phyloP scores from a whole-genome alignment of 2,888 invertebrate genomes.

The Drosophila siamana region DNA sequence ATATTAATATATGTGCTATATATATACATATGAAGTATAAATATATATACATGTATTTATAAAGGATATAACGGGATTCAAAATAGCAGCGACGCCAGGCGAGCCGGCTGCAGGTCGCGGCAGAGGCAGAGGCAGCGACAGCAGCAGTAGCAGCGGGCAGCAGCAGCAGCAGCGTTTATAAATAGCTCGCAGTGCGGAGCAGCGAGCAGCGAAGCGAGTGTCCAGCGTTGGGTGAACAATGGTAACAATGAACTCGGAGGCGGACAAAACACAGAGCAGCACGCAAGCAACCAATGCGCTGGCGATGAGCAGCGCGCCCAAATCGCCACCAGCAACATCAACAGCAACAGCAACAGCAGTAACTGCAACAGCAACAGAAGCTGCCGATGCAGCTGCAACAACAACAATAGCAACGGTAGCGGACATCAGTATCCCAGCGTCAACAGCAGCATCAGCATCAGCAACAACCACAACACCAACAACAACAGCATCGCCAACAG shows the following conservation, averaged over 20 bases:
- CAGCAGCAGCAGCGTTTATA: slow-evolving; percentile 29
- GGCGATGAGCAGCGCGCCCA: slow-evolving; percentile 68
- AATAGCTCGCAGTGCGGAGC: slow-evolving; percentile 43
- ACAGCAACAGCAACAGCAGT: slow-evolving; percentile 2
- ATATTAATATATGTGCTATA: slow-evolving; percentile 15
- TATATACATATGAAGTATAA: not conserved
- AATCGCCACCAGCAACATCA: slow-evolving; percentile 46
- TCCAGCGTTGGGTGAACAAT: slow-evolving; percentile 65
- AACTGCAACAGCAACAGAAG: slow-evolving; percentile 8
- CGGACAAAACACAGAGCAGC: slow-evolving; percentile 83
- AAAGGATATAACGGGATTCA: slow-evolving; percentile 21
- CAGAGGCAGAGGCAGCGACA: not conserved
- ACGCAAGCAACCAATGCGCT: slow-evolving; percentile 73
- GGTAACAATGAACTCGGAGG: slow-evolving; percentile 86
- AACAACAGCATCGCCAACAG: not conserved
- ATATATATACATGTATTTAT: slow-evolving; percentile 9
- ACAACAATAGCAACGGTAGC: slow-evolving; percentile 37
- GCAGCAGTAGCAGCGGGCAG: not conserved
- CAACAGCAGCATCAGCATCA: not conserved
- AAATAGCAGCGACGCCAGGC: slow-evolving; percentile 38
- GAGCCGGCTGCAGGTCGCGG: slow-evolving; percentile 1
- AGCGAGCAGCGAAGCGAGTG: slow-evolving; percentile 23
- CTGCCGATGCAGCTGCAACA: slow-evolving; percentile 3
- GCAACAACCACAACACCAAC: not conserved
- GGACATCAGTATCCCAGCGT: not conserved